Evolutionary conservation across 1,140 invertebrate species (phyloP).

Genomic region (Leptinotarsa lineolata): DNA sequence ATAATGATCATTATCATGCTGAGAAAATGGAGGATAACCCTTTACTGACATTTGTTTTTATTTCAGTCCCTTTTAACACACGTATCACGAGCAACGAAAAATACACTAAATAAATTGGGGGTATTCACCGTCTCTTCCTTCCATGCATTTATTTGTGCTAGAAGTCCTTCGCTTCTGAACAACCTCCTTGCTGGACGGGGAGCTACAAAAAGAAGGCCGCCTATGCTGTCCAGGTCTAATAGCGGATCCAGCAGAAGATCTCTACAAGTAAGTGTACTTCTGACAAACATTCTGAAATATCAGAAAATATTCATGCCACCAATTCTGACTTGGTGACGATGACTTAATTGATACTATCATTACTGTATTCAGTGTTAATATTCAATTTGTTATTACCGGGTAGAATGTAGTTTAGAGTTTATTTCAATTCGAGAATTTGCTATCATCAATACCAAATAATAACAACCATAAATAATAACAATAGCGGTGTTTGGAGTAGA

Average conservation of each 20-base stretch:
- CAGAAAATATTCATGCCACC: too few relatives aligned
- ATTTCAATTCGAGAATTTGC: too few relatives aligned
- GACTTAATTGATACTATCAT: neutral
- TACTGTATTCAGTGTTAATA: too few relatives aligned
- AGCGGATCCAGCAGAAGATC: slow-evolving; percentile 81
- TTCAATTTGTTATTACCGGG: too few relatives aligned
- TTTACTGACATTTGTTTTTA: slow-evolving; percentile 14
- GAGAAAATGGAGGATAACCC: too few relatives aligned
- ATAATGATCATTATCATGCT: too few relatives aligned
- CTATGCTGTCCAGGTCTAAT: slow-evolving; percentile 86
- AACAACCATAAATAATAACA: too few relatives aligned
- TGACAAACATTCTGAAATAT: too few relatives aligned
- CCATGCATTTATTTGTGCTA: slow-evolving; percentile 95
- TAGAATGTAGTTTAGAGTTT: too few relatives aligned
- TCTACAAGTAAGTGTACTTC: slow-evolving; percentile 65
- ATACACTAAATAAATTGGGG: slow-evolving; percentile 90
- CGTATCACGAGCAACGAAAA: slow-evolving; percentile 93
- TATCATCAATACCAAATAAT: too few relatives aligned
- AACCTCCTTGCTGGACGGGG: slow-evolving; percentile 89
- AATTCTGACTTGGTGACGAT: too few relatives aligned
- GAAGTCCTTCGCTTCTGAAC: slow-evolving; percentile 89
- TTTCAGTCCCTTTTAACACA: slow-evolving; percentile 90
- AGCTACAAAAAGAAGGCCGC: slow-evolving; percentile 82
- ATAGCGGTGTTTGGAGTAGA: too few relatives aligned
- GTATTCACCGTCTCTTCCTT: slow-evolving; percentile 98